Evolutionary conservation across 92 coral and sea anemone genomes (phyloP).

Genomic region (Actinernus sp.): DNA sequence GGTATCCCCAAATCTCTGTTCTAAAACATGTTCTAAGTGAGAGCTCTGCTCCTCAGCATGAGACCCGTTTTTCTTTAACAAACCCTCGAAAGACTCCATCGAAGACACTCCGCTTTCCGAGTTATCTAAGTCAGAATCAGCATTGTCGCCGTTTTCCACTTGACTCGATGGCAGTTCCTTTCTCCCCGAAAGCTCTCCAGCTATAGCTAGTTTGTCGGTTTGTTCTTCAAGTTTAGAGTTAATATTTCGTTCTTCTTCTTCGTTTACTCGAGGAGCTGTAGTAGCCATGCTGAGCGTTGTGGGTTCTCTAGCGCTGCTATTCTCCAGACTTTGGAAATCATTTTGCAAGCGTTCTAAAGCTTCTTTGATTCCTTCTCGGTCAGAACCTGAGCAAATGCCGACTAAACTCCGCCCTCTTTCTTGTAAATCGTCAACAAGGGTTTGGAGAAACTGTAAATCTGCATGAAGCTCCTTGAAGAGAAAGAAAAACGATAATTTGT

Average conservation of each 20-base stretch:
- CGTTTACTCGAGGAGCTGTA: neutral
- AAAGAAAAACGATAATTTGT: too few species aligned
- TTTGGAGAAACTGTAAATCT: constrained; percentile 70
- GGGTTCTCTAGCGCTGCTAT: neutral
- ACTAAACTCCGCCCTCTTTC: constrained; percentile 39
- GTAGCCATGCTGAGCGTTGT: constrained; percentile 3
- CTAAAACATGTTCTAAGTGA: constrained; percentile 6
- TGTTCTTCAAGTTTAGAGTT: too few species aligned
- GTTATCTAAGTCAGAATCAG: constrained; percentile 80
- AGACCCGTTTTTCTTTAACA: constrained; percentile 49
- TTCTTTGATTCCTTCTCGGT: constrained; percentile 40
- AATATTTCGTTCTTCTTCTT: constrained; percentile 6
- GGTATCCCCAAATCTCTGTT: constrained; percentile 22
- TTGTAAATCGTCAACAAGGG: constrained; percentile 50
- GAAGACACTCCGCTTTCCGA: constrained; percentile 92
- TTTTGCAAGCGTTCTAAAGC: constrained; percentile 49
- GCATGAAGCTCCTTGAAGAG: constrained; percentile 66
- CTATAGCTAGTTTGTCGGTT: too few species aligned
- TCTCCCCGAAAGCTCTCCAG: too few species aligned
- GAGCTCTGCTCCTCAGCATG: constrained; percentile 24
- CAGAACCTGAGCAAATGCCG: constrained; percentile 45
- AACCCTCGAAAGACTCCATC: constrained; percentile 88
- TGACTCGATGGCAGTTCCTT: constrained; percentile 3
- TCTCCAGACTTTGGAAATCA: constrained; percentile 24
- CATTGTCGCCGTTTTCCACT: constrained; percentile 11